A percentile compares a stretch with the other conserved stretches of the same genome.
phyloP scores from a whole-genome alignment of 2,113 vertebrate genomes.

The Zosterops japonicus region DNA sequence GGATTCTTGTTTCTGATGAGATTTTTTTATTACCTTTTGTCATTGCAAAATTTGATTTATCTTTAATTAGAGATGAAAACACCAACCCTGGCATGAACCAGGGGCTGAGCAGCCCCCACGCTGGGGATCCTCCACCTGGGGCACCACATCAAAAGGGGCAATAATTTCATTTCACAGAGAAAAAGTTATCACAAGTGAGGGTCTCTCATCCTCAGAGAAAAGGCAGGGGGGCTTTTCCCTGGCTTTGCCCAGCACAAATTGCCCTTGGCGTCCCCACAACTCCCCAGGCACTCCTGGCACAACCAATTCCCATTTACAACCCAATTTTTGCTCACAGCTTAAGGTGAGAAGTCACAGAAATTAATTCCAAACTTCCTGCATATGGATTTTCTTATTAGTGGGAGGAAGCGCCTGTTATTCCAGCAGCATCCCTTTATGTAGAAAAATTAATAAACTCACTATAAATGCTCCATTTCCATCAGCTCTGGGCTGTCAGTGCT shows the following conservation, averaged over 20 bases:
- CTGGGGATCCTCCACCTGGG: neutral
- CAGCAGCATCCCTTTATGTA: neutral
- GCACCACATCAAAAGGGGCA: neutral
- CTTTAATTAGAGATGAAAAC: slow-evolving; percentile 43
- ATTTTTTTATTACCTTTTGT: slow-evolving; percentile 33
- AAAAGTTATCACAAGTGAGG: accelerated
- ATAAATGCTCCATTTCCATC: neutral
- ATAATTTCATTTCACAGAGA: neutral
- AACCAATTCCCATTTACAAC: neutral
- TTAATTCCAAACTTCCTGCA: neutral
- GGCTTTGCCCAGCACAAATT: neutral
- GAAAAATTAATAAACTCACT: neutral
- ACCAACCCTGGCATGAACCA: neutral
- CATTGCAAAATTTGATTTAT: slow-evolving; percentile 39
- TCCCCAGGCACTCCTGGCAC: accelerated
- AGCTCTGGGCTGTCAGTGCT: neutral
- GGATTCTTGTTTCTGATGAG: slow-evolving; percentile 43
- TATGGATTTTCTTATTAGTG: neutral
- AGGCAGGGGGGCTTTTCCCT: neutral
- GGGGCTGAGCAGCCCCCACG: accelerated
- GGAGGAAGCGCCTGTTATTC: neutral
- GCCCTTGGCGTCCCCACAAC: neutral
- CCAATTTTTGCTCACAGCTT: neutral
- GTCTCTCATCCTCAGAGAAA: neutral
- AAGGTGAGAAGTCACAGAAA: neutral